These are phyloP conservation scores for Volucella bombylans DNA, from an alignment of 2,888 invertebrate species.

Conservation along the genomic window DNA sequence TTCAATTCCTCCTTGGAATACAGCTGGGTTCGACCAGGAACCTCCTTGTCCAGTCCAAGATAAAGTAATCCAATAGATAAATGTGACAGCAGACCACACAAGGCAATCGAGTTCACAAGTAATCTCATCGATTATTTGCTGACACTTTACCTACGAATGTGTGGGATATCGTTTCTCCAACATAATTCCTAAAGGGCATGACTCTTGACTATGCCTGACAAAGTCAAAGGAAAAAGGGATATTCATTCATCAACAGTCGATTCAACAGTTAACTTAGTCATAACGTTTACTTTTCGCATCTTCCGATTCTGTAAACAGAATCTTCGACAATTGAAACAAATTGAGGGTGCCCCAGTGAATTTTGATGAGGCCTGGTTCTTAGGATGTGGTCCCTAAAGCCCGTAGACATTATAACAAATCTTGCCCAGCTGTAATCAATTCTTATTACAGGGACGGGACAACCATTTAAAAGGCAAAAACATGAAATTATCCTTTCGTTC, in stretches of 20 bases:
- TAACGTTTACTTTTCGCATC: constrained; percentile 15
- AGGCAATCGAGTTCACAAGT: constrained; percentile 36
- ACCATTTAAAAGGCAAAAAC: constrained; percentile 22
- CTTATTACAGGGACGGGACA: not conserved
- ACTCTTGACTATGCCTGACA: not conserved
- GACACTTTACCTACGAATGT: constrained; percentile 28
- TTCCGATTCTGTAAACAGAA: constrained; percentile 38
- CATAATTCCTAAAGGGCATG: not conserved
- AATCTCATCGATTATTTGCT: constrained; percentile 53
- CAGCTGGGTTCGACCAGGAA: not conserved
- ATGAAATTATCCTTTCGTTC: constrained; percentile 33
- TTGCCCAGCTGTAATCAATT: constrained; percentile 15
- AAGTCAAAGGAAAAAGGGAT: constrained; percentile 10
- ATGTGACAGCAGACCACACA: constrained; percentile 11
- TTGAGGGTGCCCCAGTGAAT: constrained; percentile 25
- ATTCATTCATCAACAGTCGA: constrained; percentile 3
- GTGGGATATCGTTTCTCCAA: too few species aligned
- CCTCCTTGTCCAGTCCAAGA: not conserved
- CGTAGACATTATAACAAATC: not conserved
- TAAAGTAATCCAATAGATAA: constrained; percentile 20
- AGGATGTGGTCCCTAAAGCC: not conserved
- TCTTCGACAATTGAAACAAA: constrained; percentile 37
- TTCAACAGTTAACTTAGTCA: constrained; percentile 42
- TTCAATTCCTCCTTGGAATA: not conserved
- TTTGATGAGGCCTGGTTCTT: not conserved